Evolutionary conservation across 92 coral and sea anemone genomes (phyloP).

Genomic region (Diadumene lineata): DNA sequence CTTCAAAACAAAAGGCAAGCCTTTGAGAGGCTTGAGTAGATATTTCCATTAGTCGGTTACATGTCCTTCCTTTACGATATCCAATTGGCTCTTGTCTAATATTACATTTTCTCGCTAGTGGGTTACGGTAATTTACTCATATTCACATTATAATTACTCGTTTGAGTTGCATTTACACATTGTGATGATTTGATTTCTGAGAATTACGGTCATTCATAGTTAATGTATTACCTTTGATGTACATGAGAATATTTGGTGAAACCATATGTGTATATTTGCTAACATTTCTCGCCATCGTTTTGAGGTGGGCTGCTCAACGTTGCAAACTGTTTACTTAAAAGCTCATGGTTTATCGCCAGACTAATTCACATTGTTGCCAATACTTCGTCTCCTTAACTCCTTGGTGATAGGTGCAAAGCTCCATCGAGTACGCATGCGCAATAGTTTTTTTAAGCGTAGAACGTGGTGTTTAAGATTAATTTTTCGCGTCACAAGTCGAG

Average conservation of each 20-base stretch:
- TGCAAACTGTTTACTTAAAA: slow-evolving; percentile 1
- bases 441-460: not conserved
- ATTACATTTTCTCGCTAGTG: not conserved
- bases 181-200: not conserved
- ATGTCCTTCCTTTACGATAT: not conserved
- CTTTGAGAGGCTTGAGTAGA: not conserved
- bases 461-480: slow-evolving; percentile 9
- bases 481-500: slow-evolving; percentile 9
- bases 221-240: too few species aligned
- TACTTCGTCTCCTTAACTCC: slow-evolving; percentile 29
- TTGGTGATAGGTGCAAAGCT: slow-evolving; percentile 4
- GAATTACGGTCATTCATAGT: too few species aligned
- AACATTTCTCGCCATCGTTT: not conserved
- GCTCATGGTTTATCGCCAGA: not conserved
- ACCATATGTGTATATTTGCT: not conserved
- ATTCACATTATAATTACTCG: not conserved
- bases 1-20: not conserved
- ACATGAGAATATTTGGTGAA: too few species aligned
- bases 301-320: not conserved
- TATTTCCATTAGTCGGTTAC: not conserved
- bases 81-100: not conserved
- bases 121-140: slow-evolving; percentile 1
- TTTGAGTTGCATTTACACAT: not conserved
- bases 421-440: slow-evolving; percentile 18
- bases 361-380: slow-evolving; percentile 7